Evolutionary conservation across 1,140 invertebrate genomes (phyloP).

Genomic region (Formica exsecta): DNA sequence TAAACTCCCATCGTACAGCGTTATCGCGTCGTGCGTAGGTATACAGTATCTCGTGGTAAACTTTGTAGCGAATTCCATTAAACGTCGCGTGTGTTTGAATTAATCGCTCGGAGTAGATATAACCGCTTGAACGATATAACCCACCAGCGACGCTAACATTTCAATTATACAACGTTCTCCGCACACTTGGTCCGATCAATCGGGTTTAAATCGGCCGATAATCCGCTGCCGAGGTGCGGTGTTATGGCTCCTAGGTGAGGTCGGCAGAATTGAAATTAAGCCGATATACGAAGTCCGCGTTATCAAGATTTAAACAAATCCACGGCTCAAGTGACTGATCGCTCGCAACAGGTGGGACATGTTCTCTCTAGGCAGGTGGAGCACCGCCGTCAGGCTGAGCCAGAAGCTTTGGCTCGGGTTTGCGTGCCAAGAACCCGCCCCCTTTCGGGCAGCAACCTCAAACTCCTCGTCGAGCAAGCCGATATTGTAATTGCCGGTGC

Average conservation of each 20-base stretch:
- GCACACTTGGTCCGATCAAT: slow-evolving; percentile 37
- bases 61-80: slow-evolving; percentile 31
- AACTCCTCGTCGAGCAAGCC: slow-evolving; percentile 84
- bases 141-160: slow-evolving; percentile 13
- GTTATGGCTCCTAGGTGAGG: slow-evolving; percentile 73
- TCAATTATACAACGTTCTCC: slow-evolving; percentile 49
- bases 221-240: slow-evolving; percentile 49
- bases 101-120: slow-evolving; percentile 29
- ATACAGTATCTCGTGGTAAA: slow-evolving; percentile 31
- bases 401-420: slow-evolving; percentile 79
- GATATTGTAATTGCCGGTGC: slow-evolving; percentile 86
- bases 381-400: slow-evolving; percentile 75
- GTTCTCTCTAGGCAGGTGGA: slow-evolving; percentile 77
- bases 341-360: slow-evolving; percentile 85
- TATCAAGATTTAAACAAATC: slow-evolving; percentile 84
- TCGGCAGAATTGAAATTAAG: slow-evolving; percentile 77
- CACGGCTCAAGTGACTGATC: slow-evolving; percentile 83
- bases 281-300: slow-evolving; percentile 75
- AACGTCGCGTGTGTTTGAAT: slow-evolving; percentile 36
- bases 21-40: slow-evolving; percentile 24
- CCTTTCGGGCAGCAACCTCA: slow-evolving; percentile 82
- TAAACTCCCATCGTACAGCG: slow-evolving; percentile 7
- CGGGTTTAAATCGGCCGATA: slow-evolving; percentile 32
- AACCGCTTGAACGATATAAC: slow-evolving; percentile 26
- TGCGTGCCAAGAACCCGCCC: slow-evolving; percentile 82